Base-by-base conservation (phyloP, 2,113 vertebrate species). In the Crypturellus undulatus region DNA sequence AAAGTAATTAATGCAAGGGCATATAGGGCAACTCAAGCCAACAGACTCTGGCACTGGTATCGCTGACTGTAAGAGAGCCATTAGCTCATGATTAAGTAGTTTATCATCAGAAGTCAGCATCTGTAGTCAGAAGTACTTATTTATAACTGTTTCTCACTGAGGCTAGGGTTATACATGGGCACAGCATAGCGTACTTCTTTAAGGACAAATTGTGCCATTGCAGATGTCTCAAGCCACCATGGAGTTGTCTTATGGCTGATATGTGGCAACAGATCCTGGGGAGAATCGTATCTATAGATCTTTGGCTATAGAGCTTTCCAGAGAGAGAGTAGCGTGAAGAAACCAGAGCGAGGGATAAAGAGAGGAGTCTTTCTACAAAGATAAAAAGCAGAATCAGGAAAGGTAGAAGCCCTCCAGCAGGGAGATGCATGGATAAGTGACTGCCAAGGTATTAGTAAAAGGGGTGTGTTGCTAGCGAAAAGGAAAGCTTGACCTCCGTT, bases 1-100 rank as follows among this genome's bases (percentile, higher is more conserved):
- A 97, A 95, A 98, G 95, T 97, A 97, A 98, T 98, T 98, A 98
- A 97, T 94, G 93, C 82, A 25, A 62, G 96, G 96, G 91, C 95
- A 90, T 79, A 67, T 9, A 95, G 97, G 94, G 89, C 93, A 92
- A 45, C 72, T 85, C 87, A n/a, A 87, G 94, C 92, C 87, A 92
- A 76, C 86, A 83, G 68, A 1, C 19, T 90, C 91, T 97, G 97
- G 92, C 91, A 80, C 75, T 45, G 30, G 40, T 73, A 93, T 94
- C 92, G 89, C 72, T 36, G 85, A 88, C 89, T 95, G 52, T 80
- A 96, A 87, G 87, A 85, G 80, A 95, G 82, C 84, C 68, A 96
- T 97, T 96, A 97, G 83, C 87, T 94, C 71, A 73, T 81, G 95
- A 97, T 96, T 94, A 97, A 96, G 84, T 94, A 94, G 95, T 94